Evolutionary conservation across 1,140 invertebrate genomes (phyloP).

Genomic region (Trichonephila inaurata): DNA sequence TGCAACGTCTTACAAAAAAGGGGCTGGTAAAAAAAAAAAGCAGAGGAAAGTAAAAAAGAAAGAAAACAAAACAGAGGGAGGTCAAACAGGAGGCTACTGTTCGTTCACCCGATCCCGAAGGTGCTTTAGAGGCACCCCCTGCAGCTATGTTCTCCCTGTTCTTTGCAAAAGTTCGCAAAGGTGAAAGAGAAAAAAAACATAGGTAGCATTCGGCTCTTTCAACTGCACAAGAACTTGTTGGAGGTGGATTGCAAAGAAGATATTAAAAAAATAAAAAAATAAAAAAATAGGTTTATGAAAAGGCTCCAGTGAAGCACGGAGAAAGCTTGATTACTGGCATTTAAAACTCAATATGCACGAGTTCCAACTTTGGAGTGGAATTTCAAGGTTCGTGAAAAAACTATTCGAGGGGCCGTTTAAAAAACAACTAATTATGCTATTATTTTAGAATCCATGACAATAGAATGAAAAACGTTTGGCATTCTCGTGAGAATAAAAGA

Average conservation of each 20-base stretch:
- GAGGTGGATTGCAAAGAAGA: background rate
- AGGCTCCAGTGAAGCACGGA: slow-evolving; percentile 3
- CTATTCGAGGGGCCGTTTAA: background rate
- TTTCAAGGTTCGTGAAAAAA: background rate
- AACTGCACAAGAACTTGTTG: slow-evolving; percentile 5
- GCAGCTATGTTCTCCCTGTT: slow-evolving; percentile 33
- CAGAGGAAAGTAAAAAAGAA: background rate
- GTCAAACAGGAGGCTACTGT: slow-evolving; percentile 34
- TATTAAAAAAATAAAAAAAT: background rate
- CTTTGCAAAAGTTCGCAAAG: slow-evolving; percentile 51
- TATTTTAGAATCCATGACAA: background rate
- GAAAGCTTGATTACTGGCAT: slow-evolving; percentile 57
- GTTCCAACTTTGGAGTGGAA: background rate
- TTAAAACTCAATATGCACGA: slow-evolving; percentile 48
- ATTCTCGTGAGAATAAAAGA: background rate
- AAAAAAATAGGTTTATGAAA: background rate
- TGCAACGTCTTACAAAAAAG: slow-evolving; percentile 14
- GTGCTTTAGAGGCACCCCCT: slow-evolving; percentile 48
- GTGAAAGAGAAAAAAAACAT: slow-evolving; percentile 18
- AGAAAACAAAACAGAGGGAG: background rate
- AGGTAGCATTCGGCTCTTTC: background rate
- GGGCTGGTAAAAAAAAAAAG: background rate
- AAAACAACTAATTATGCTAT: slow-evolving; percentile 3
- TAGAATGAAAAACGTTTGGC: background rate
- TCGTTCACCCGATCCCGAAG: slow-evolving; percentile 54